Evolutionary conservation across 2,888 invertebrate species (phyloP), one percentile per base, ranked within the genome.

Genomic region (Cryptosula pallasiana): DNA sequence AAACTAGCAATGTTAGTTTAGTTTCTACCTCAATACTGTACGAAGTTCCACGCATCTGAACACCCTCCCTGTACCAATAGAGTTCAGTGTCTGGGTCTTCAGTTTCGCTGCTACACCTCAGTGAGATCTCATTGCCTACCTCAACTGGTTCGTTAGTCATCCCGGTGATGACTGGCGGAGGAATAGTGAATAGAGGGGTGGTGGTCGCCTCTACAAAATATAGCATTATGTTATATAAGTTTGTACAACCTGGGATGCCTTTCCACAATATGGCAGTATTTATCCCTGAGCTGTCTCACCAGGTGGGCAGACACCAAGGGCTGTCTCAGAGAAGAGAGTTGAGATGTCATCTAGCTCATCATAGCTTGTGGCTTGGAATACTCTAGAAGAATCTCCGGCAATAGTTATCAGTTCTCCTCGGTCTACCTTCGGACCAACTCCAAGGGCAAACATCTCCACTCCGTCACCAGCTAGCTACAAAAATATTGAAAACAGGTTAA

Each of bases 391-490:
- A 23, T 36, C 45, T 23, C 70, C 70, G 13, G 70, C 70, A 5
- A 70, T 70, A 27, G 3, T 29, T 25, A 36, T n/a, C 16, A 70
- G 45, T 54, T 70, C 70, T 54, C 2, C 32, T 23, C 23, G 23
- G 25, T 36, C 70, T 3, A 32, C 70, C 13, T 32, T 32, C 9
- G 70, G 70, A 3, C 70, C 70, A 3, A 70, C 70, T 23, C 70
- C 70, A 34, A 70, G 70, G 25, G 70, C 70, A 54, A 54, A 54
- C 70, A 70, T 70, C 45, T 45, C 36, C 23, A 70, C 55, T 3
- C 70, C 70, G 36, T 20, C 35, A 36, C 36, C 55, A 3, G 25
- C 32, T 27, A 54, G 45, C 70, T 70, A 29, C 25, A 23, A 45
- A 45, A n/a, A n/a, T n/a, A n/a, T n/a, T n/a, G n/a, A n/a, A n/a